Base-by-base conservation (phyloP, 2,113 vertebrate species). In the Gobiocypris rarus region DNA sequence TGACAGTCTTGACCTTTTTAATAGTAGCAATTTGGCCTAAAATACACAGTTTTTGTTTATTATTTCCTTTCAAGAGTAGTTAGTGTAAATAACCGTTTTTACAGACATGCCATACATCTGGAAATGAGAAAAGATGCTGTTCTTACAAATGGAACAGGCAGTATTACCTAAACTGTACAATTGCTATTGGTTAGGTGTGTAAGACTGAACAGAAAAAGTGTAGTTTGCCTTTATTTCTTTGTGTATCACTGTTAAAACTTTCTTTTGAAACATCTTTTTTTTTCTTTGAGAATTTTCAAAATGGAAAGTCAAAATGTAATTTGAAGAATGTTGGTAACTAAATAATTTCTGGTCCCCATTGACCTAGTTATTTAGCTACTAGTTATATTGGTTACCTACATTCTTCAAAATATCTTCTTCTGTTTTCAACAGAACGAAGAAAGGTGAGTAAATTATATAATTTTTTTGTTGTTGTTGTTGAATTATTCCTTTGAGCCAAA, bases 1-100 rank as follows among this genome's bases (percentile, higher is more conserved):
- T 83, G 75, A 75, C 31, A 74, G 24, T 14, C 48, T n/a, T 75
- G 17, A 65, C 58, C 50, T 81, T 81, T 56, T 58, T 19, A 15
- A 24, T 48, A 65, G 43, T 58, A 81, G 67, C 65, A 61, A 58
- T 83, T 75, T 48, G 9, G 41, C 22, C 69, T 83, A 59, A 31
- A 71, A 78, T 61, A 78, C 50, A 9, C 28, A 61, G 5, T 9
- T 43, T 75, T 59, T 56, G 38, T 69, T 76, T n/a, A 28, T 38
- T 58, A 5, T 79, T 50, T 26, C 6, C 22, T 81, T 75, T 65
- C 61, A 81, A 71, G 14, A 74, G 9, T 38, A 84, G 9, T 58
- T 52, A 58, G 34, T n/a, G 43, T 80, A 85, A 85, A 85, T 59
- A 74, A 34, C 56, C 1, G 6, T 41, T 9, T 63, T 61, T 63